Evolutionary conservation across 2,113 vertebrate species (phyloP), one percentile per base, ranked within the genome.

Genomic region (Nannospalax galili): DNA sequence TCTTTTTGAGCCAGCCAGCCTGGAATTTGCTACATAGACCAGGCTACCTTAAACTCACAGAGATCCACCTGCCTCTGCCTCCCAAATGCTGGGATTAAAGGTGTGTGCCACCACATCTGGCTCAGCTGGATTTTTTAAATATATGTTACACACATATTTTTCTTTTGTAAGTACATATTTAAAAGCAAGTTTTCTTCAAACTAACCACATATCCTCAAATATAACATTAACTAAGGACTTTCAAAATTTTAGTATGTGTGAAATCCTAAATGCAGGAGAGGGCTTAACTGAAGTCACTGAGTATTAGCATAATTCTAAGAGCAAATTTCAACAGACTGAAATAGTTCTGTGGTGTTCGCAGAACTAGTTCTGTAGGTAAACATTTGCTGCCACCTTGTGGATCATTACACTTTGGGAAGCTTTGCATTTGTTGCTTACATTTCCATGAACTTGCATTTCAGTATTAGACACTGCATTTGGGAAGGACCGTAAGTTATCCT

Each of bases 361-460:
- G 75, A 95, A 94, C 94, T 72, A 62, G 90, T 30, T 78, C 85
- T 73, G 97, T 70, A 84, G 48, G 73, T 95, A 96, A 96, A 84
- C 60, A 45, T 97, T 92, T 97, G 96, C 96, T 97, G 97, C 97
- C 97, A 98, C 82, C 97, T 96, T 96, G 97, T 98, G 97, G 97
- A 80, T 94, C 90, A 91, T 79, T 79, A 88, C 37, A 90, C 42
- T 70, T 84, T 45, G 80, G 81, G 52, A 95, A 89, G 84, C 84
- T 78, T 92, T 92, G 45, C 32, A 84, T 86, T 86, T 67, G 73
- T 14, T 90, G 24, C 77, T 92, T 81, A 48, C 78, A 90, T 93
- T 92, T 90, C 56, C n/a, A n/a, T n/a, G n/a, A n/a, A n/a, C n/a
- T n/a, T n/a, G n/a, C n/a, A n/a, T n/a, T n/a, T n/a, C n/a, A n/a